These are phyloP conservation scores for Bungarus multicinctus DNA, from an alignment of 2,113 vertebrate species.

Conservation along the genomic window DNA sequence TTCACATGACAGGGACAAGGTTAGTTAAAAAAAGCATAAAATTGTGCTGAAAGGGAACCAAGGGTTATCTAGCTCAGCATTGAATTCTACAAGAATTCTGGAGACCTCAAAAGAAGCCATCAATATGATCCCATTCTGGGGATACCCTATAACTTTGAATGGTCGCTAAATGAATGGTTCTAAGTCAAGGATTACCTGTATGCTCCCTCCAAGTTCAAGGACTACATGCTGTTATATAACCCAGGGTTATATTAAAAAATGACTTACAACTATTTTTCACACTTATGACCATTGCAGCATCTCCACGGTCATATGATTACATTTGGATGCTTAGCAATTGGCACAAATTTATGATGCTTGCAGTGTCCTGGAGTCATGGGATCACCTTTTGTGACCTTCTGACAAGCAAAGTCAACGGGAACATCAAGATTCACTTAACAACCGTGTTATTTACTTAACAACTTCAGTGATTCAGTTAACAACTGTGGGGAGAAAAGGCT, in stretches of 20 bases:
- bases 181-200: too few species aligned
- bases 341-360: background rate
- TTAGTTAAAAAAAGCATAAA: background rate
- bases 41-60: background rate
- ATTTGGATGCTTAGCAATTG: background rate
- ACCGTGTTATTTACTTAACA: background rate
- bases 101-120: background rate
- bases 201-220: too few species aligned
- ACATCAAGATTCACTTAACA: background rate
- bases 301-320: background rate
- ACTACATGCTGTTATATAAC: too few species aligned
- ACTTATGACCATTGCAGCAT: background rate
- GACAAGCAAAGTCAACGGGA: background rate
- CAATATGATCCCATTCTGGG: background rate
- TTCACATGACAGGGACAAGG: background rate
- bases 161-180: too few species aligned
- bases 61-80: background rate
- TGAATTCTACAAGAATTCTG: background rate
- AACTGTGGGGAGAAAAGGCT: too few species aligned
- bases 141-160: background rate
- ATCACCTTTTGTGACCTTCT: background rate
- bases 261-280: background rate
- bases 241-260: too few species aligned
- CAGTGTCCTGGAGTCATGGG: background rate
- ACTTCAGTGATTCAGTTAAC: background rate